Base-by-base conservation (phyloP, 2,797 vertebrate species). In the Parotocinclus haroldoi region DNA sequence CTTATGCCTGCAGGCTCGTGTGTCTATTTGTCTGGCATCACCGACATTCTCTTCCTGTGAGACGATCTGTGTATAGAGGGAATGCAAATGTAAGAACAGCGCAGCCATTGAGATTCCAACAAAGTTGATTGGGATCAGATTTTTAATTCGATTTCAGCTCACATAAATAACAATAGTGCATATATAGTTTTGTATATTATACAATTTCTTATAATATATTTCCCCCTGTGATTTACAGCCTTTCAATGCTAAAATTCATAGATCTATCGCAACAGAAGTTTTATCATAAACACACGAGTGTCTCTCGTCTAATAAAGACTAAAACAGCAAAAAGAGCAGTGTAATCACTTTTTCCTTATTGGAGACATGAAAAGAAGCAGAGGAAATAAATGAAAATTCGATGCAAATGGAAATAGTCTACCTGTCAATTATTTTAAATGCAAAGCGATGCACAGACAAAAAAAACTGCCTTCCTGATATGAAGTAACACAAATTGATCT, bases 161-260 rank as follows among this genome's bases (percentile, higher is more conserved):
- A 91, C 90, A 92, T 92, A 92, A 92, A 91, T 92, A 91, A 91
- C 89, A 90, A 89, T 85, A 85, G 85, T 88, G 89, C 85, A 89
- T 90, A 90, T 88, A 76, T 77, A 87, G 84, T 87, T 85, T 86
- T 84, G 83, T 86, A 85, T 85, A 90, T 88, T 86, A 85, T 89
- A 90, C 86, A 88, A 82, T 84, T 88, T 89, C 89, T 90, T 89
- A 91, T 89, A 90, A 90, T 91, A 91, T 88, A 90, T 89, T 84
- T 85, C 80, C 87, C 83, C 87, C 78, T 85, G 83, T 87, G 84
- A 89, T 88, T 88, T 89, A 89, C 84, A 89, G 85, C 85, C 82
- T 85, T 84, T 80, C 86, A 82, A 84, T 81, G 78, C 84, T 85
- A 87, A 85, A 86, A 83, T 72, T 78, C 77, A 65, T 79, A 80